Percentiles rank a stretch among this genome's conserved stretches.
Conservation (phyloP, 2,797 vertebrate genomes). For the Halcyon leucocephala region DNA sequence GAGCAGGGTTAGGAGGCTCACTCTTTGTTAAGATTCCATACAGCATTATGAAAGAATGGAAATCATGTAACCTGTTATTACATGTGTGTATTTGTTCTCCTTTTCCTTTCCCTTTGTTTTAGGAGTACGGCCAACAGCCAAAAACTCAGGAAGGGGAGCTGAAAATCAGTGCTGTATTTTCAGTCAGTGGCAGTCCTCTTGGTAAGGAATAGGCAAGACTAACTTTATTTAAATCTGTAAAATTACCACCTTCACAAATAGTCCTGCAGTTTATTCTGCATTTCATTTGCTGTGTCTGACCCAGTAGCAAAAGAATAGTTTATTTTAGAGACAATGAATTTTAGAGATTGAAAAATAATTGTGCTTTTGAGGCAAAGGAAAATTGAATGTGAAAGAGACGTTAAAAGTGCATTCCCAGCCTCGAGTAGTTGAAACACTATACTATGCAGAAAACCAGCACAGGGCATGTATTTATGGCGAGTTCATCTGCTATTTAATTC, state of each 20-base stretch:
- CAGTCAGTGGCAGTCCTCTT: slow-evolving; percentile 85
- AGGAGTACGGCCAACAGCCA: slow-evolving; percentile 88
- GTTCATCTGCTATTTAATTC: not conserved
- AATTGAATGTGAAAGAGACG: not conserved
- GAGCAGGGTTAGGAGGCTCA: not conserved
- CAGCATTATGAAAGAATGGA: not conserved
- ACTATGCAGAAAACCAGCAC: not conserved
- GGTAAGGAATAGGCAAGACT: slow-evolving; percentile 74
- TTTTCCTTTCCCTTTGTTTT: slow-evolving; percentile 70
- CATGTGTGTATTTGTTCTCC: slow-evolving; percentile 65
- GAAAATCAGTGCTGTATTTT: slow-evolving; percentile 96
- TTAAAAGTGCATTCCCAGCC: not conserved
- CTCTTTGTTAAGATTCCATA: not conserved
- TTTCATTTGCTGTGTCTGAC: not conserved
- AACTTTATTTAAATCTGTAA: slow-evolving; percentile 32
- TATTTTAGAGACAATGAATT: not conserved
- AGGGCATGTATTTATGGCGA: not conserved
- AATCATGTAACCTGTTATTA: not conserved
- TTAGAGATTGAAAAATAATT: not conserved
- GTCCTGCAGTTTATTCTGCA: not conserved
- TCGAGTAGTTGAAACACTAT: not conserved
- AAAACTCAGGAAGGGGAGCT: slow-evolving; percentile 89
- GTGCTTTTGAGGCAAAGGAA: not conserved
- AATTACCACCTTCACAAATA: not conserved
- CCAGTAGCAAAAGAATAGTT: not conserved